These are phyloP conservation scores for Chaetogeoica ovagalla DNA, from an alignment of 2,888 invertebrate species.

Conservation along the genomic window DNA sequence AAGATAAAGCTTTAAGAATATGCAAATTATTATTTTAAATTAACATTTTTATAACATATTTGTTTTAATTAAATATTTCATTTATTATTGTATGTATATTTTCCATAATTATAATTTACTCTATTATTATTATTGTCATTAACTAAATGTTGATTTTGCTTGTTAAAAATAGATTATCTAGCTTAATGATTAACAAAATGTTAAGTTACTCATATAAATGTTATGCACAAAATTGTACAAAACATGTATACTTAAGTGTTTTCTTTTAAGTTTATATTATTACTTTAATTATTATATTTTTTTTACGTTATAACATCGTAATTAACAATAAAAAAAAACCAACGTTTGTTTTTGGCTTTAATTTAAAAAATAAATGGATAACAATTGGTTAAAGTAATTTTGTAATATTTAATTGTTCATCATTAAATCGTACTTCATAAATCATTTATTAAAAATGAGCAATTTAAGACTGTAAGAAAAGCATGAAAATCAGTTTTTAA, in stretches of 20 bases:
- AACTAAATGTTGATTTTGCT: conserved; percentile 26
- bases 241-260: conserved; percentile 37
- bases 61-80: background rate
- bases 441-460: too few relatives aligned
- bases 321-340: conserved; percentile 17
- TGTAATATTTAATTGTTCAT: background rate
- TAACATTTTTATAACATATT: background rate
- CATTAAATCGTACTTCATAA: background rate
- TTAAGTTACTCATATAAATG: conserved; percentile 24
- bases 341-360: conserved; percentile 16
- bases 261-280: conserved; percentile 47
- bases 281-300: conserved; percentile 14
- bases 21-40: conserved; percentile 1
- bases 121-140: conserved; percentile 7
- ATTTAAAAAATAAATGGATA: conserved; percentile 10
- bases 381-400: conserved; percentile 10
- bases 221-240: conserved; percentile 47
- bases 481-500: too few relatives aligned
- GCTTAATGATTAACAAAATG: conserved; percentile 21
- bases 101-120: background rate
- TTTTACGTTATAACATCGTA: conserved; percentile 34
- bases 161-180: conserved; percentile 19
- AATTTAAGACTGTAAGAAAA: too few relatives aligned
- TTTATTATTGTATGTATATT: conserved; percentile 15
- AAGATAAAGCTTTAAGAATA: background rate